A percentile compares a stretch with the other conserved stretches of the same genome.
Evolutionary conservation across 2,797 vertebrate species (phyloP).

Genomic region (Pseudochirops cupreus): DNA sequence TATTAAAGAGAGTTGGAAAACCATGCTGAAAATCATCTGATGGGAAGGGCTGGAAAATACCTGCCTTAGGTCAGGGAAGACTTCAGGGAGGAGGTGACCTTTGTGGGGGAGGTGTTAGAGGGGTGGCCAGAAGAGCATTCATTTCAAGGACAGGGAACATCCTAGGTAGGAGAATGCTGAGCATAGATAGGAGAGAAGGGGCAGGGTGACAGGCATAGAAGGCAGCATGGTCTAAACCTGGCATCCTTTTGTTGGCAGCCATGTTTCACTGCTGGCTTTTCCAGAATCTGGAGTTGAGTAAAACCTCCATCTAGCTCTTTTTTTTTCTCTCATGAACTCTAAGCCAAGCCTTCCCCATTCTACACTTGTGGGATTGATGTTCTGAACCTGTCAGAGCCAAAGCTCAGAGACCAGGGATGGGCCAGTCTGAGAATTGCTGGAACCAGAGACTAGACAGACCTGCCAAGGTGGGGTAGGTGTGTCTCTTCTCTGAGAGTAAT

Average conservation of each 20-base stretch:
- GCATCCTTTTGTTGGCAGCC: too few relatives aligned
- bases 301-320: too few relatives aligned
- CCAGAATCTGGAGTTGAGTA: too few relatives aligned
- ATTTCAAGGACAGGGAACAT: background rate
- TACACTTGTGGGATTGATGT: background rate
- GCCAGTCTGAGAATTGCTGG: background rate
- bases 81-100: background rate
- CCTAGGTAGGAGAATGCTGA: too few relatives aligned
- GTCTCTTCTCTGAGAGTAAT: background rate
- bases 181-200: fast-evolving
- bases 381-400: background rate
- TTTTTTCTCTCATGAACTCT: too few relatives aligned
- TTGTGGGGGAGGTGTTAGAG: too few relatives aligned
- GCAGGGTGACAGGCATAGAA: too few relatives aligned
- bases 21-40: background rate
- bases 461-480: too few relatives aligned
- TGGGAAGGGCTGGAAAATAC: background rate
- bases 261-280: too few relatives aligned
- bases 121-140: background rate
- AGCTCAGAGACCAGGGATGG: background rate
- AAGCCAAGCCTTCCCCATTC: too few relatives aligned
- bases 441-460: background rate
- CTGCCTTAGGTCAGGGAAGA: background rate
- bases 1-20: background rate
- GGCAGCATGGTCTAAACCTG: too few relatives aligned